Conservation (phyloP, 2,113 vertebrate species). For the Hiodon alosoides region DNA sequence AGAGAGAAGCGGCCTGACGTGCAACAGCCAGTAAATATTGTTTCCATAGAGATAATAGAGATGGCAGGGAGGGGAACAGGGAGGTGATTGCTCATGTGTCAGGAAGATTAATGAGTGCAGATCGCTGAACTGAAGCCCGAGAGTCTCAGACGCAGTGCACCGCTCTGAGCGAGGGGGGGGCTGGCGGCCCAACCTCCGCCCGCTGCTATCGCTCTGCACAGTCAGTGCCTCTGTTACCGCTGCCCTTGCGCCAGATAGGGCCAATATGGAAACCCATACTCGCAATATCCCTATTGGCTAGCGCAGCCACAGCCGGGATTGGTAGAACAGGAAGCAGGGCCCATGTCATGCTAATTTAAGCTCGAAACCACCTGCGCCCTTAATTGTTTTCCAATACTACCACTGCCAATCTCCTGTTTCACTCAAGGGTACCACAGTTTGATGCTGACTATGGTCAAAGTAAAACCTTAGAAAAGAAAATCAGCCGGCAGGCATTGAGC, state of each 20-base stretch:
- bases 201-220: background rate
- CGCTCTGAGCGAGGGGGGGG: slow-evolving; percentile 9
- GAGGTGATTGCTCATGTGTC: slow-evolving; percentile 32
- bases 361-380: too few species aligned
- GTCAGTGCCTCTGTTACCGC: too few species aligned
- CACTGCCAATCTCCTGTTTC: background rate
- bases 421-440: background rate
- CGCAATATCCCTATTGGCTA: too few species aligned
- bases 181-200: background rate
- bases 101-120: slow-evolving; percentile 33
- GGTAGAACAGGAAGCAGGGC: background rate
- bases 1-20: slow-evolving; percentile 8
- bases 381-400: background rate
- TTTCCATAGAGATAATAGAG: slow-evolving; percentile 41
- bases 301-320: too few species aligned
- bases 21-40: slow-evolving; percentile 32
- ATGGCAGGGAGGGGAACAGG: slow-evolving; percentile 20
- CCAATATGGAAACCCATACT: too few species aligned
- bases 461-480: background rate
- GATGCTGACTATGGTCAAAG: background rate
- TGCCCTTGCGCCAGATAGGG: too few species aligned
- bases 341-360: background rate
- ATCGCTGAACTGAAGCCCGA: background rate
- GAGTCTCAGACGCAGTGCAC: background rate
- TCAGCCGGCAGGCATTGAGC: background rate